phyloP scores from a whole-genome alignment of 2,888 invertebrate species.

The Smittia aterrima region DNA sequence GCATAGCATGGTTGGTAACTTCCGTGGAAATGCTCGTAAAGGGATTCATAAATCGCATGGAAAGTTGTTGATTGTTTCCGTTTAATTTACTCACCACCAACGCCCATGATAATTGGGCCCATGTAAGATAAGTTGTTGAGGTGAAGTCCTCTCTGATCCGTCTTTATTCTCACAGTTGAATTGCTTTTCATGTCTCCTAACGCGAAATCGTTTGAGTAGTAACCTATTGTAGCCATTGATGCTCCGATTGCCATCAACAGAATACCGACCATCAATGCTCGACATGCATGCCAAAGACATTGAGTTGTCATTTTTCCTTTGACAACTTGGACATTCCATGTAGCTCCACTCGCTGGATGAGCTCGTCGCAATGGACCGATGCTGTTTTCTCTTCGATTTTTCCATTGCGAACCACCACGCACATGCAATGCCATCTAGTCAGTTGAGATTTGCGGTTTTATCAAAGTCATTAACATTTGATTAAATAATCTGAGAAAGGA shows the following conservation, averaged over 20 bases:
- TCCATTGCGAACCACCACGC: slow-evolving; percentile 48
- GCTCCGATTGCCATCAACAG: slow-evolving; percentile 84
- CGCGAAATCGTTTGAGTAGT: slow-evolving; percentile 79
- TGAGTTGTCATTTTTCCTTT: slow-evolving; percentile 83
- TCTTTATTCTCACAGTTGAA: slow-evolving; percentile 73
- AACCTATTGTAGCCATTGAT: slow-evolving; percentile 93
- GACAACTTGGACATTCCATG: slow-evolving; percentile 84
- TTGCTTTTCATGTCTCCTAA: slow-evolving; percentile 74
- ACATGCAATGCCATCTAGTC: slow-evolving; percentile 48
- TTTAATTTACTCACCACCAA: slow-evolving; percentile 66
- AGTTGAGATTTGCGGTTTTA: not conserved
- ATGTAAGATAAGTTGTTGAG: slow-evolving; percentile 89
- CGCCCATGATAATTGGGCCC: slow-evolving; percentile 97
- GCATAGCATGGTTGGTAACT: too few species aligned
- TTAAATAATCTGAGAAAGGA: not conserved
- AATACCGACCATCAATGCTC: slow-evolving; percentile 83
- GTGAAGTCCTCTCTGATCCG: slow-evolving; percentile 79
- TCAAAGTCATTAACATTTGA: not conserved
- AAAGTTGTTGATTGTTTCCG: too few species aligned
- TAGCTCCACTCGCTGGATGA: slow-evolving; percentile 76
- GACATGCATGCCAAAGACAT: slow-evolving; percentile 92
- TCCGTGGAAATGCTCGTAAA: too few species aligned
- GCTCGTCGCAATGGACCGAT: slow-evolving; percentile 61
- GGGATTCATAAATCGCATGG: too few species aligned
- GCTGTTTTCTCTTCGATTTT: slow-evolving; percentile 51